Evolutionary conservation across 2,113 vertebrate genomes (phyloP).

Genomic region (Erinaceus europaeus): DNA sequence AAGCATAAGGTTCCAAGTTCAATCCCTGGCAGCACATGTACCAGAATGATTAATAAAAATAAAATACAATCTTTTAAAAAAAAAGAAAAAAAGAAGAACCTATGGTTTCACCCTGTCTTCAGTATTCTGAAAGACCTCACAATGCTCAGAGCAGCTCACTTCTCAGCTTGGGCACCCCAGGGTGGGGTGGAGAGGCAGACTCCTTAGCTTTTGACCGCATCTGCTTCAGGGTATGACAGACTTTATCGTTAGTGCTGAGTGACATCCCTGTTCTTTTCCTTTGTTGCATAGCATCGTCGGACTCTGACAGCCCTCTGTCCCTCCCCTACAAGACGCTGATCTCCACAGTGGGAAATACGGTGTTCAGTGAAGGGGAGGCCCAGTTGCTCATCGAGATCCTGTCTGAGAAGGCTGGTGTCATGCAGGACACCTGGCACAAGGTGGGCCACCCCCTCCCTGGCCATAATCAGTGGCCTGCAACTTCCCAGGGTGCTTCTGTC

Average conservation of each 20-base stretch:
- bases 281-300: conserved; percentile 65
- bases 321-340: conserved; percentile 92
- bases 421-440: conserved; percentile 94
- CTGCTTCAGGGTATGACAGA: background rate
- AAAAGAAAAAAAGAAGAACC: no score
- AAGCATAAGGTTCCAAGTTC: no score
- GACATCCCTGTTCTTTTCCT: background rate
- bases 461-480: background rate
- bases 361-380: conserved; percentile 91
- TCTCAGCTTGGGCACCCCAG: fast-evolving
- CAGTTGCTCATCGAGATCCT: conserved; percentile 94
- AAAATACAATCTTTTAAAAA: no score
- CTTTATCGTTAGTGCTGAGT: fast-evolving
- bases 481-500: background rate
- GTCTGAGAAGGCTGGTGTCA: conserved; percentile 88
- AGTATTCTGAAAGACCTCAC: background rate
- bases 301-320: conserved; percentile 85
- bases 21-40: no score
- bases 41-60: no score
- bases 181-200: background rate
- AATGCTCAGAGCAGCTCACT: background rate
- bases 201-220: background rate
- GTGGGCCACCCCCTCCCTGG: conserved; percentile 73
- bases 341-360: conserved; percentile 90
- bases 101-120: no score